Evolutionary conservation across 2,797 vertebrate species (phyloP), one percentile per base, ranked within the genome.

Genomic region (Hypotaenidia philippensis): DNA sequence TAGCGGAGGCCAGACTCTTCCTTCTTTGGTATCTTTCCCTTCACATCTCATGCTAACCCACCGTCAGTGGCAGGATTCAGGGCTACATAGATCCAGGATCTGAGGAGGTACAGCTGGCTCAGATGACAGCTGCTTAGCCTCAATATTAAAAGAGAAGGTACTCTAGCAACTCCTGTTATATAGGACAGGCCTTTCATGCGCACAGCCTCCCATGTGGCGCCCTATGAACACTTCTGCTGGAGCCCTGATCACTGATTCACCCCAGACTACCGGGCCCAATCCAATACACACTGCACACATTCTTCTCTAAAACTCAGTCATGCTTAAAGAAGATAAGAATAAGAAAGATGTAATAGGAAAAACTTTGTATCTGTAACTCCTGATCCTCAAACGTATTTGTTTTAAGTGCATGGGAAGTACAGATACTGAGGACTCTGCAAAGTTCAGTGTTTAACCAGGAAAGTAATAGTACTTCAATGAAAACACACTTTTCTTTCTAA

Each of bases 221-320:
- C 57, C 26, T 50, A 31, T 31, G 41, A n/a, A 74, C 32, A 11
- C n/a, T 70, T 60, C 34, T 68, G 20, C 63, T 66, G 63, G 32
- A 74, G 53, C 34, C 41, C 26, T 0, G 0, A 6, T 11, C 5
- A 2, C 41, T 0, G 0, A 29, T 17, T 57, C 29, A 53, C 45
- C 38, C 52, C 15, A 53, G 45, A 14, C 53, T 55, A 72, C 25
- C 23, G 27, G 52, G 27, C 17, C 23, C 0, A 2, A 55, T n/a
- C 38, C 40, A 32, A 6, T 31, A 47, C 2, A 2, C 4, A 13
- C 63, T 20, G 55, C 41, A 32, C 9, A 10, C 12, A 18, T 60
- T 17, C 40, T 84, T 11, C 80, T 82, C 70, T 59, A n/a, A 81
- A 77, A 50, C 0, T 1, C 2, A 21, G 27, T 38, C 47, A 12